A percentile compares a stretch with the other conserved stretches of the same genome.
These are phyloP conservation scores for Drosophila tanythrix DNA, from an alignment of 2,888 invertebrate genomes.

Conservation along the genomic window DNA sequence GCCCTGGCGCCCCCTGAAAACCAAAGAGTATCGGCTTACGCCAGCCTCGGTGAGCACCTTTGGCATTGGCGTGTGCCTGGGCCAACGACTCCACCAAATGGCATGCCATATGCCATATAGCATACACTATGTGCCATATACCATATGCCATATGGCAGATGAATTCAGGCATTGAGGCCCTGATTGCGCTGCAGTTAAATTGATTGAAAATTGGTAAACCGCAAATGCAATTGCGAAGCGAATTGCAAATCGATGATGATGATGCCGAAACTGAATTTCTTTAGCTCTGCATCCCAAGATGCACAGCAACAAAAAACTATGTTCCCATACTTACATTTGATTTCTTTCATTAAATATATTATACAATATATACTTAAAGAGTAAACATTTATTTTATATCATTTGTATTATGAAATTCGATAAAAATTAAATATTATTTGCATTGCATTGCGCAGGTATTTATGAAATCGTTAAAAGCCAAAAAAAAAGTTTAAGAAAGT, in stretches of 20 bases:
- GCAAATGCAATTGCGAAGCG: slow-evolving; percentile 74
- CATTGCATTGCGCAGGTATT: not conserved
- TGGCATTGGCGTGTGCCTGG: slow-evolving; percentile 75
- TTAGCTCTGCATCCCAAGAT: slow-evolving; percentile 21
- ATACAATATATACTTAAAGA: not conserved
- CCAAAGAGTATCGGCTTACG: slow-evolving; percentile 35
- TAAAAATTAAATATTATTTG: not conserved
- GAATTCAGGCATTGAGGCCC: slow-evolving; percentile 2
- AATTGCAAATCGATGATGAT: slow-evolving; percentile 69
- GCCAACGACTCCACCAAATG: slow-evolving; percentile 30
- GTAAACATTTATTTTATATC: not conserved
- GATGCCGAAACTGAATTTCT: slow-evolving; percentile 36
- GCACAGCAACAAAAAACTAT: not conserved
- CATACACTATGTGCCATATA: not conserved
- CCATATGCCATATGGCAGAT: not conserved
- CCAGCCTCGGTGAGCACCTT: slow-evolving; percentile 62
- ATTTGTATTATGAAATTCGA: not conserved
- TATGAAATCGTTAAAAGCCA: not conserved
- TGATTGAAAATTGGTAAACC: slow-evolving; percentile 73
- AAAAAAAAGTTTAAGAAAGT: not conserved
- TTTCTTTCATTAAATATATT: not conserved
- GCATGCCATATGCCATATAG: slow-evolving; percentile 11
- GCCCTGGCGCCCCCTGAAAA: slow-evolving; percentile 26
- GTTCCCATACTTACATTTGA: not conserved
- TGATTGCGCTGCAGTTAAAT: slow-evolving; percentile 69